Base-by-base conservation (phyloP, 2,113 vertebrate genomes). In the Madoqua kirkii region DNA sequence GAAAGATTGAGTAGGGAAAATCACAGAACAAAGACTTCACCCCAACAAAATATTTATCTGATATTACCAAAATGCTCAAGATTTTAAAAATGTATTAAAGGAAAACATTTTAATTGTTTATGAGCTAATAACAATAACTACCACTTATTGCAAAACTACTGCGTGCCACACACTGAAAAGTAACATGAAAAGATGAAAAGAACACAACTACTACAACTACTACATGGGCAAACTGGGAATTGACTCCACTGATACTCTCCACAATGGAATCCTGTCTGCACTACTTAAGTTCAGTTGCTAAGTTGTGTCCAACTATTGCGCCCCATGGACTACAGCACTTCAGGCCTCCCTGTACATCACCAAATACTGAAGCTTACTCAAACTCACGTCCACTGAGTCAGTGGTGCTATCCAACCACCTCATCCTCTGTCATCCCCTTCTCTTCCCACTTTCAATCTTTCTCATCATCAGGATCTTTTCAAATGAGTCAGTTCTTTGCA, bases 261-360 rank as follows among this genome's bases (percentile, higher is more conserved):
- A 27, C 3, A 6, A 52, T 13, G 8, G 25, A 91, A 36, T 29
- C 23, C 19, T 60, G 10, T 16, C 43, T 59, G 25, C 21, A 11
- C 45, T 62, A 43, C 36, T 82, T 36, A 45, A 40, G 19, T 71
- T 71, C 19, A 23, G 67, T 71, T 10, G 0, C 19, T 40, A 2
- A 40, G 67, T 40, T 0, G 0, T 71, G 67, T 71, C n/a, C 0
- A 0, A 71, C 67, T 23, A n/a, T n/a, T 71, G 67, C 0, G 0
- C 67, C n/a, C 67, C 19, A 23, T 12, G 67, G n/a, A 40, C 19
- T 23, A 3, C 21, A 71, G 5, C n/a, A 40, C n/a, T 36, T 21
- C n/a, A 71, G n/a, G 19, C n/a, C 10, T 12, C 67, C 67, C 19
- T 71, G 19, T 40, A 3, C 67, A 71, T 40, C n/a, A 71, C 3